Percentiles rank a stretch among this genome's conserved stretches.
These are phyloP conservation scores for Caretta caretta DNA, from an alignment of 2,113 vertebrate species.

Conservation along the genomic window DNA sequence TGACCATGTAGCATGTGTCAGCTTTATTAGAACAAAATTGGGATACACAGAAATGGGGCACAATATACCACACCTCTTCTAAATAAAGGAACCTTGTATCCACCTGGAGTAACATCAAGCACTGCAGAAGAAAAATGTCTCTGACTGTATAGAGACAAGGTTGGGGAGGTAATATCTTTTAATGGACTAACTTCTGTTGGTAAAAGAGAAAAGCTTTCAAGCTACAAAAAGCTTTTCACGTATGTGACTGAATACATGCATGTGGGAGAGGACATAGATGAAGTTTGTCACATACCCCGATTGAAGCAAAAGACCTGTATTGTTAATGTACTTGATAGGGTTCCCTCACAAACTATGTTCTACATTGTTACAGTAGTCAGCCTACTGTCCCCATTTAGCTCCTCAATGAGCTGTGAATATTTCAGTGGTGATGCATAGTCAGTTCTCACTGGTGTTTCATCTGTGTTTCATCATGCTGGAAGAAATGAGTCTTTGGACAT, in stretches of 20 bases:
- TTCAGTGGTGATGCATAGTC: slow-evolving; percentile 33
- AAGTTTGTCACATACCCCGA: background rate
- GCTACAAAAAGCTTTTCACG: background rate
- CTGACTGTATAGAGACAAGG: background rate
- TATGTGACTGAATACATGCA: background rate
- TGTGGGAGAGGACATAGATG: background rate
- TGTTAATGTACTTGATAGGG: background rate
- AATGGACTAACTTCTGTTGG: background rate
- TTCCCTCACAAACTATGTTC: background rate
- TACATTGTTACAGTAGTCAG: background rate
- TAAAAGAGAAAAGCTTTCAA: background rate
- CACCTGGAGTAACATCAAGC: background rate
- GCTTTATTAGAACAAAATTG: background rate
- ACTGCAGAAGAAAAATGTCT: background rate
- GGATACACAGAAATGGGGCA: background rate
- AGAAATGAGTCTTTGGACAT: slow-evolving; percentile 28
- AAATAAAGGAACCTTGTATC: background rate
- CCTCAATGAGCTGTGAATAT: slow-evolving; percentile 48
- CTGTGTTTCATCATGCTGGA: slow-evolving; percentile 33
- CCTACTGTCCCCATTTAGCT: slow-evolving; percentile 48
- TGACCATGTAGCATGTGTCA: background rate
- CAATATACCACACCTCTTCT: background rate
- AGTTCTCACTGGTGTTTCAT: slow-evolving; percentile 24
- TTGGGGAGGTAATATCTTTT: background rate
- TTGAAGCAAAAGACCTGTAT: background rate